Evolutionary conservation across 2,113 vertebrate species (phyloP).

Genomic region (Gallinago undulata): DNA sequence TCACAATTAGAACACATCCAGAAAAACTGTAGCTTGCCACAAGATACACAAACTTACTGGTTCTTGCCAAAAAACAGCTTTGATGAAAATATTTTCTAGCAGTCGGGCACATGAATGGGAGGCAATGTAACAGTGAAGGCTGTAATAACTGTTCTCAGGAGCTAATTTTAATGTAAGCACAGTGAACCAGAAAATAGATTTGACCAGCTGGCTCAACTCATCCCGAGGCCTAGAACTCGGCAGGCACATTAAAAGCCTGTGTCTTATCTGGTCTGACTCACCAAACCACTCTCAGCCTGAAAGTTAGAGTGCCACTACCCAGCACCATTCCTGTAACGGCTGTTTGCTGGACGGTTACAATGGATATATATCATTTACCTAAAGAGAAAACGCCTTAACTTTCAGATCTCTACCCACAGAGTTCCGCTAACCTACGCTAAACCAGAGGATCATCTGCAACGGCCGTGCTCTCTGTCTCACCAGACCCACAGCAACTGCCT

Average conservation of each 20-base stretch:
- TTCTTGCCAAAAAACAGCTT: background rate
- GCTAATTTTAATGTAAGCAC: slow-evolving; percentile 44
- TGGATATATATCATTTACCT: fast-evolving
- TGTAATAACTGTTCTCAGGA: background rate
- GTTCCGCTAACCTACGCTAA: background rate
- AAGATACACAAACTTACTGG: background rate
- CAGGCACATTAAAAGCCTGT: background rate
- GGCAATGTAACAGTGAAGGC: background rate
- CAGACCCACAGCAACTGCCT: background rate
- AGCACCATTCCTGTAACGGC: background rate
- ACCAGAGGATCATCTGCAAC: fast-evolving
- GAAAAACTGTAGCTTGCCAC: background rate
- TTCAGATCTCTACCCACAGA: background rate
- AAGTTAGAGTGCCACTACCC: background rate
- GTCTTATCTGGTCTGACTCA: background rate
- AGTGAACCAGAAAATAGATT: slow-evolving; percentile 40
- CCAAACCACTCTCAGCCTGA: background rate
- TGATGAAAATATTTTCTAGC: background rate
- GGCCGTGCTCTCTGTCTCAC: fast-evolving
- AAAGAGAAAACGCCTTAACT: background rate
- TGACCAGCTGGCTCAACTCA: slow-evolving; percentile 34
- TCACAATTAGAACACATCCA: background rate
- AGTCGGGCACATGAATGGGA: background rate
- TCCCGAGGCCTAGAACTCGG: background rate
- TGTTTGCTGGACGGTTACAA: background rate